Percentiles rank a stretch among this genome's conserved stretches.
These are phyloP conservation scores for Lophotis ruficrista DNA, from an alignment of 2,113 vertebrate genomes.

Conservation along the genomic window DNA sequence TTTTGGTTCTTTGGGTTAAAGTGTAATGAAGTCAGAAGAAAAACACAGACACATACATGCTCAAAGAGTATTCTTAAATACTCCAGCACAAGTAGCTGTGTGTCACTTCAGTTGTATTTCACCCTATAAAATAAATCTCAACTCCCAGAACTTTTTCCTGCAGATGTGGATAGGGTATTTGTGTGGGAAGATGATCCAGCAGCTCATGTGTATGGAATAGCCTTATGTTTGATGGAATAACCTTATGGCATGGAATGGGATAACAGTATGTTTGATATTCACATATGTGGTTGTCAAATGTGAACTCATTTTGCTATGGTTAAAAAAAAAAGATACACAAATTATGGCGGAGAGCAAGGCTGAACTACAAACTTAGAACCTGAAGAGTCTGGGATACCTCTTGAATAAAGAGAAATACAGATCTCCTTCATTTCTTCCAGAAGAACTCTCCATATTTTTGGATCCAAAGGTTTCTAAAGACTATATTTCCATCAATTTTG, in stretches of 20 bases:
- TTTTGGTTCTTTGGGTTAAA: neutral
- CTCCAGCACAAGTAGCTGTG: neutral
- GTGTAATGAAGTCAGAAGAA: neutral
- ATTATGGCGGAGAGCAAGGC: neutral
- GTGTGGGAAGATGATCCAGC: neutral
- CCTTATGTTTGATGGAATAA: neutral
- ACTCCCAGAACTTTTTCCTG: neutral
- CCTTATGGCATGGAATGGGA: neutral
- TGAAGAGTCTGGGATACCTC: neutral
- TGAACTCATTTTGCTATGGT: neutral
- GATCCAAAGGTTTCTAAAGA: neutral
- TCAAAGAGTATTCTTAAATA: neutral
- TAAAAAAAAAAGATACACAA: neutral
- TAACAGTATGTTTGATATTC: neutral
- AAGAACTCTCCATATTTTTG: neutral
- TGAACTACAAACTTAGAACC: neutral
- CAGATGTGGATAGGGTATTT: neutral
- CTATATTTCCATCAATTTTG: neutral
- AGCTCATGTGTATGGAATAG: neutral
- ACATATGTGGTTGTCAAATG: accelerated
- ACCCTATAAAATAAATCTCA: neutral
- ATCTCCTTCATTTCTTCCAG: neutral
- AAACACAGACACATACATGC: neutral
- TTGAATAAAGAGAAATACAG: neutral
- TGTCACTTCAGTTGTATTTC: neutral